Evolutionary conservation across 2,113 vertebrate species (phyloP).

Genomic region (Rhinolophus ferrumequinum): DNA sequence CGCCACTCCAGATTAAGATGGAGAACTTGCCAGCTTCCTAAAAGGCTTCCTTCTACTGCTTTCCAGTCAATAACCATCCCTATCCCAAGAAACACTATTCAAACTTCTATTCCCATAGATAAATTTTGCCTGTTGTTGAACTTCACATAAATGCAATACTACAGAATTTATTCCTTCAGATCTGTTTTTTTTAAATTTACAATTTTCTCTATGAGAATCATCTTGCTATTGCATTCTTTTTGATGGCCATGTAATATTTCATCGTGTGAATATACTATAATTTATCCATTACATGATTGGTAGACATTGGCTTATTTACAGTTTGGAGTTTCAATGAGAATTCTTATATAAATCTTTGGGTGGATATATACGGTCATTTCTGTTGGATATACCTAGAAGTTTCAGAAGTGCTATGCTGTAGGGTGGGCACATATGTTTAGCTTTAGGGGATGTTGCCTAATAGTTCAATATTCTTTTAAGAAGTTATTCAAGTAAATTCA

Average conservation of each 20-base stretch:
- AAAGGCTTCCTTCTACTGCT: background rate
- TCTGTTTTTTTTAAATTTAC: background rate
- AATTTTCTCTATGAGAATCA: background rate
- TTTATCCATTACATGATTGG: background rate
- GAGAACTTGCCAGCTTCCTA: background rate
- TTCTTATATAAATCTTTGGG: background rate
- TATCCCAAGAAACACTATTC: background rate
- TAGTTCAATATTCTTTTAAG: slow-evolving; percentile 20
- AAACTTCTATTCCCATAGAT: background rate
- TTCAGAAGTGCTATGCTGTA: background rate
- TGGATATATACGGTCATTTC: background rate
- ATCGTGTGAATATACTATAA: background rate
- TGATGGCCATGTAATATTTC: background rate
- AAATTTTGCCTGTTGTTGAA: background rate
- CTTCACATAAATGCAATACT: background rate
- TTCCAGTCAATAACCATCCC: background rate
- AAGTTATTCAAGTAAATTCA: slow-evolving; percentile 25
- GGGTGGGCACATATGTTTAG: background rate
- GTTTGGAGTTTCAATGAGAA: background rate
- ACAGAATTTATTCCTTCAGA: background rate
- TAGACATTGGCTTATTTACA: background rate
- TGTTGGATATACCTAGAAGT: background rate
- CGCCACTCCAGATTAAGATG: background rate
- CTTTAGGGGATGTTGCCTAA: background rate
- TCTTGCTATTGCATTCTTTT: background rate